A percentile compares a stretch with the other conserved stretches of the same genome.
Conservation (phyloP, 2,113 vertebrate genomes). For the Mus musculus region DNA sequence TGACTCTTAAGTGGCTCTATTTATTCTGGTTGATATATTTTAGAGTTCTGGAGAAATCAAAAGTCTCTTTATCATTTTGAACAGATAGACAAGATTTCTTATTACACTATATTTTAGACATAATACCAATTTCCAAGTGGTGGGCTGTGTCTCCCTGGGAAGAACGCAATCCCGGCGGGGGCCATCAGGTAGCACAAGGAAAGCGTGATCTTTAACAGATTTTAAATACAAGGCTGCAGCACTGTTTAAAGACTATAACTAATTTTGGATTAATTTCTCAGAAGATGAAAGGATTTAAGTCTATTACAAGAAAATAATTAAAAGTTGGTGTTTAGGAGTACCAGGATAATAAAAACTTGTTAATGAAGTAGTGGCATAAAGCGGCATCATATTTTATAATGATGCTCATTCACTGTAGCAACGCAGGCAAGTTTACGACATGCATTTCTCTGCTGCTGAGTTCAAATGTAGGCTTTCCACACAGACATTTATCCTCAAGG, state of each 20-base stretch:
- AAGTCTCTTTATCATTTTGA: background rate
- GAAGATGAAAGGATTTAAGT: conserved; percentile 48
- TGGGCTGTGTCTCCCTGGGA: background rate
- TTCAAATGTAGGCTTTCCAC: conserved; percentile 45
- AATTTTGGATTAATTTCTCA: conserved; percentile 68
- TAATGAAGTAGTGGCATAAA: conserved; percentile 50
- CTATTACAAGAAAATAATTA: conserved; percentile 59
- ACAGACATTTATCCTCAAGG: background rate
- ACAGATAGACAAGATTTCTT: background rate
- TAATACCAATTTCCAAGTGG: conserved; percentile 11
- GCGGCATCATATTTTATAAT: background rate
- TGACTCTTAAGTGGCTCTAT: background rate
- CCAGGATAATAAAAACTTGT: conserved; percentile 47
- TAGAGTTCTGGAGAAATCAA: background rate
- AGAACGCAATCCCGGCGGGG: background rate
- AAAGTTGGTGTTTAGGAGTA: conserved; percentile 44
- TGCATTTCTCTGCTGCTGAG: background rate
- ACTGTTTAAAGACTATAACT: conserved; percentile 42
- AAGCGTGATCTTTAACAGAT: background rate
- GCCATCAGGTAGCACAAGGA: conserved; percentile 4
- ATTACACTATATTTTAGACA: background rate
- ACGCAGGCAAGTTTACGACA: background rate
- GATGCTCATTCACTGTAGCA: conserved; percentile 23
- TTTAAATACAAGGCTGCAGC: background rate
- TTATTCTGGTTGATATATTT: background rate